phyloP scores from a whole-genome alignment of 2,888 invertebrate genomes.

The Eupithecia subfuscata region DNA sequence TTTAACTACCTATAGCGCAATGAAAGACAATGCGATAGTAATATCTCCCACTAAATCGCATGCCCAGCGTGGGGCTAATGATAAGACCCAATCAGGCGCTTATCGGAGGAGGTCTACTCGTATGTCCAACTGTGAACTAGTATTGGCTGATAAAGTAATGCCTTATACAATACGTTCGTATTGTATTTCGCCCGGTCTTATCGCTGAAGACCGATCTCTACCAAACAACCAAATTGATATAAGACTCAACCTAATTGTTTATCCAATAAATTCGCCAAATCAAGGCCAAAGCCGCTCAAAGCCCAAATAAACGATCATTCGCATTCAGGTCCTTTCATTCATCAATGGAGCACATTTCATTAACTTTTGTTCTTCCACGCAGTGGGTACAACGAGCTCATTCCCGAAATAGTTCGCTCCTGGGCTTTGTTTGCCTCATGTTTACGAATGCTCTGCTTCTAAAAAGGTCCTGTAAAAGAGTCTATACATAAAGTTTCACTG shows the following conservation, averaged over 20 bases:
- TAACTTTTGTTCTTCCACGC: conserved; percentile 20
- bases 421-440: conserved; percentile 61
- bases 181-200: not conserved
- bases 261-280: conserved; percentile 5
- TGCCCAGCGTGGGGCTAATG: not conserved
- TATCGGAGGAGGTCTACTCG: not conserved
- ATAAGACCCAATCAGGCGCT: not conserved
- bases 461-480: conserved; percentile 4
- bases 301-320: conserved; percentile 11
- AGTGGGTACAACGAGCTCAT: conserved; percentile 24
- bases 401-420: conserved; percentile 61
- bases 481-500: too few relatives aligned
- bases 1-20: not conserved
- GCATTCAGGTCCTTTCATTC: conserved; percentile 11
- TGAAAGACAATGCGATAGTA: not conserved
- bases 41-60: not conserved
- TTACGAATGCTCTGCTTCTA: conserved; percentile 59
- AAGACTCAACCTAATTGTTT: not conserved
- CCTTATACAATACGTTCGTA: not conserved
- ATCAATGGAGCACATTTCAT: conserved; percentile 7
- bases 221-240: not conserved
- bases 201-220: not conserved
- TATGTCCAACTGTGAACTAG: not conserved
- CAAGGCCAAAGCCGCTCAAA: too few relatives aligned
- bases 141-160: not conserved